These are phyloP conservation scores for Aphelinus atriplicis DNA, from an alignment of 1,140 invertebrate species.

Conservation along the genomic window DNA sequence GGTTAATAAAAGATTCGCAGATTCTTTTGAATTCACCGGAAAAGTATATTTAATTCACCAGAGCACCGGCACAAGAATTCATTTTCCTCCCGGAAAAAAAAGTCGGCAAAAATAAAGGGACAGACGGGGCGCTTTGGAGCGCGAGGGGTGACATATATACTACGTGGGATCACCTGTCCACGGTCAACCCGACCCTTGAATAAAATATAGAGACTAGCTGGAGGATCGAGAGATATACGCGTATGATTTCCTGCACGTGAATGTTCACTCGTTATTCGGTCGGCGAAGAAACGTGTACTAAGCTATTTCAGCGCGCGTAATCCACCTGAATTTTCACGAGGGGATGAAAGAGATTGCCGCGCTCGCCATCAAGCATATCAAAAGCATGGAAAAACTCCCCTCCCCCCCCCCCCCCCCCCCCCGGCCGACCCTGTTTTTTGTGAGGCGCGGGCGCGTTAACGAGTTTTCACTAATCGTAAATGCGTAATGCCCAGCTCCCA, in stretches of 20 bases:
- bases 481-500: slow-evolving; percentile 13
- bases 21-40: too few relatives aligned
- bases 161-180: too few relatives aligned
- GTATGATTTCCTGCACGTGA: background rate
- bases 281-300: background rate
- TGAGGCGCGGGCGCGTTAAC: slow-evolving; percentile 7
- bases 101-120: too few relatives aligned
- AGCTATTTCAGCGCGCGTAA: background rate
- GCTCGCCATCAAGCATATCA: background rate
- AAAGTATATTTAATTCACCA: too few relatives aligned
- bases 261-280: slow-evolving; percentile 12
- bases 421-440: background rate
- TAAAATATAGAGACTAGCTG: background rate
- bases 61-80: too few relatives aligned
- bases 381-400: background rate
- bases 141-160: slow-evolving; percentile 22
- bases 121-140: too few relatives aligned
- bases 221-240: background rate
- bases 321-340: slow-evolving; percentile 34
- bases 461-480: slow-evolving; percentile 39
- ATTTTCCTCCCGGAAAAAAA: too few relatives aligned
- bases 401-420: too few relatives aligned
- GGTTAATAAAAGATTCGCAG: too few relatives aligned
- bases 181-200: slow-evolving; percentile 33
- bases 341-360: slow-evolving; percentile 38